Evolutionary conservation across 2,113 vertebrate genomes (phyloP), one percentile per base, ranked within the genome.

Genomic region (Oxygymnocypris stewartii): DNA sequence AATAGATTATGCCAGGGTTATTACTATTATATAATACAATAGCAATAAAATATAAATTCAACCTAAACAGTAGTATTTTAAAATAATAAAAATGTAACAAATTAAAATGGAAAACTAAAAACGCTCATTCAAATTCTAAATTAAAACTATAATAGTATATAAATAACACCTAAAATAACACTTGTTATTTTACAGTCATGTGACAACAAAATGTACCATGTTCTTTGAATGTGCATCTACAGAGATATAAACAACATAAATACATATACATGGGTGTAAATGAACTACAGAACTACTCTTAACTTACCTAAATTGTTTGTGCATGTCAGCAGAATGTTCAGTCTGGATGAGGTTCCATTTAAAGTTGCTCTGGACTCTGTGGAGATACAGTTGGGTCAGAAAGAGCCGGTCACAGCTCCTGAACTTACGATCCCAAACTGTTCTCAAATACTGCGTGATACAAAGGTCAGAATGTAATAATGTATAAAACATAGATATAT

Each of bases 321-420:
- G 59, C 69, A 16, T 28, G n/a, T 78, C 77, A 77, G 69, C 12
- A 85, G 18, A 2, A 98, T 97, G 96, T 97, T 89, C 88, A 90
- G 91, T 84, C 92, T 99, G 79, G 96, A 98, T 85, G 97, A 95
- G 5, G 85, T 99, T 81, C 96, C 96, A 1, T 99, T 99, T 93
- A 95, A 94, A 87, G 92, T 92, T 0, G 75, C 90, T 1, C 61
- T 92, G 37, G 93, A 92, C 35, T 87, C 91, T 0, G 88, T 90
- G 54, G 90, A 89, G 76, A 92, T 91, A 57, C 76, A 90, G 0
- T 87, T 59, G 12, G 88, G 82, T 74, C 89, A 92, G 37, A 88
- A 88, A 18, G 91, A 84, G 59, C 61, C 84, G 0, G 77, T 90
- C 63, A 89, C 85, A 0, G 90, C 88, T 2, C 94, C 93, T 0